These are phyloP conservation scores for Drosophila merina DNA, from an alignment of 2,888 invertebrate genomes.

Conservation along the genomic window DNA sequence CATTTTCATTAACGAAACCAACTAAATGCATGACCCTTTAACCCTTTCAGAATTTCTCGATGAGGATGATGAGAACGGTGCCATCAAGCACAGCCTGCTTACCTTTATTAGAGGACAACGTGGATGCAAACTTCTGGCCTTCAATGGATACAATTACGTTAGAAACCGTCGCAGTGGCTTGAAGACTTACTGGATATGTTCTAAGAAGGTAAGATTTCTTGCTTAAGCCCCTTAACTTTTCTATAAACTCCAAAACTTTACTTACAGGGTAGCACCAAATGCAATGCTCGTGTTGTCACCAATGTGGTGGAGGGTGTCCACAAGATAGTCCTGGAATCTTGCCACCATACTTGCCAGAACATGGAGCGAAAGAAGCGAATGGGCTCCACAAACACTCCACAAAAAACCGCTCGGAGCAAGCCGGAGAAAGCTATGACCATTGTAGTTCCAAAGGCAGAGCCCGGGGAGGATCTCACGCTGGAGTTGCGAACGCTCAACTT, in stretches of 20 bases:
- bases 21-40: constrained; percentile 20
- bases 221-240: neutral
- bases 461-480: constrained; percentile 58
- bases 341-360: constrained; percentile 81
- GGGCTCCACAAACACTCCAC: constrained; percentile 19
- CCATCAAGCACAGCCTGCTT: constrained; percentile 70
- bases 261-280: constrained; percentile 83
- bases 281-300: constrained; percentile 83
- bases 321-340: constrained; percentile 82
- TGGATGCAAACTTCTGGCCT: constrained; percentile 81
- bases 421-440: constrained; percentile 14
- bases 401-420: constrained; percentile 29
- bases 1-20: neutral
- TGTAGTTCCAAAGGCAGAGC: constrained; percentile 48
- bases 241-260: neutral
- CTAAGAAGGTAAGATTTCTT: constrained; percentile 80
- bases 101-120: constrained; percentile 81
- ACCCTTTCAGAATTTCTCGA: constrained; percentile 45
- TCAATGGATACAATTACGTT: constrained; percentile 82
- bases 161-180: constrained; percentile 82
- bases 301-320: constrained; percentile 82
- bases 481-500: constrained; percentile 62
- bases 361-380: constrained; percentile 78
- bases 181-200: constrained; percentile 84
- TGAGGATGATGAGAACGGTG: constrained; percentile 19